Percentiles rank a stretch among this genome's conserved stretches.
Evolutionary conservation across 1,140 invertebrate species (phyloP).

Genomic region (Leucophenga varia): DNA sequence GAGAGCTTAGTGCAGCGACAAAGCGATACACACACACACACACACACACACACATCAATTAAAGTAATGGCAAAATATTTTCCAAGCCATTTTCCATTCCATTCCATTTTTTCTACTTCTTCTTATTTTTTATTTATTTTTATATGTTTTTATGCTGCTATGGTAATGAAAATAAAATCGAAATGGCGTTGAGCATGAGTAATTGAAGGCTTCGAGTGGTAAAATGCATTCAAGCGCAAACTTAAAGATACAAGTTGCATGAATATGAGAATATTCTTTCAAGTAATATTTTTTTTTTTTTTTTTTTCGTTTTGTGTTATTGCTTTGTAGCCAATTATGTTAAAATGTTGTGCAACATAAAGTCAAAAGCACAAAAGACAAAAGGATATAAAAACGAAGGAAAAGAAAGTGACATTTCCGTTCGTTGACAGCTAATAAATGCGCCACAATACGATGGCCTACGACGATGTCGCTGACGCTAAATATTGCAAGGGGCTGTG

Average conservation of each 20-base stretch:
- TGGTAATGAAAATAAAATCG: conserved; percentile 1
- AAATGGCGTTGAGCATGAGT: neutral
- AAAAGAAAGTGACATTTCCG: conserved; percentile 38
- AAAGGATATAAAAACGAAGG: conserved; percentile 26
- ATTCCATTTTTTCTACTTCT: conserved; percentile 23
- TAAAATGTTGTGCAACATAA: conserved; percentile 36
- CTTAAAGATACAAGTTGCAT: conserved; percentile 46
- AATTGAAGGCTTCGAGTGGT: neutral
- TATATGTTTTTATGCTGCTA: conserved; percentile 8
- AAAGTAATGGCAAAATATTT: conserved; percentile 54
- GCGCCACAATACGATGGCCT: conserved; percentile 33
- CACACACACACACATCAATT: conserved; percentile 26
- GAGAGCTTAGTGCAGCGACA: neutral
- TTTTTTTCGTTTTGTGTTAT: conserved; percentile 26
- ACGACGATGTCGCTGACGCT: conserved; percentile 22
- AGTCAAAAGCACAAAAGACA: conserved; percentile 1
- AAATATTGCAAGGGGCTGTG: conserved; percentile 9
- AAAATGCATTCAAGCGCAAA: conserved; percentile 51
- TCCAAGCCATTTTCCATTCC: conserved; percentile 48
- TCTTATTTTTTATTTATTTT: conserved; percentile 5
- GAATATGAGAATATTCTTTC: neutral
- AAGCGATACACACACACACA: conserved; percentile 13
- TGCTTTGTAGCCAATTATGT: conserved; percentile 52
- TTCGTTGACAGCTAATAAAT: conserved; percentile 51
- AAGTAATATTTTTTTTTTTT: neutral